A percentile compares a stretch with the other conserved stretches of the same genome.
Conservation (phyloP, 1,140 invertebrate species). For the Arion vulgaris region DNA sequence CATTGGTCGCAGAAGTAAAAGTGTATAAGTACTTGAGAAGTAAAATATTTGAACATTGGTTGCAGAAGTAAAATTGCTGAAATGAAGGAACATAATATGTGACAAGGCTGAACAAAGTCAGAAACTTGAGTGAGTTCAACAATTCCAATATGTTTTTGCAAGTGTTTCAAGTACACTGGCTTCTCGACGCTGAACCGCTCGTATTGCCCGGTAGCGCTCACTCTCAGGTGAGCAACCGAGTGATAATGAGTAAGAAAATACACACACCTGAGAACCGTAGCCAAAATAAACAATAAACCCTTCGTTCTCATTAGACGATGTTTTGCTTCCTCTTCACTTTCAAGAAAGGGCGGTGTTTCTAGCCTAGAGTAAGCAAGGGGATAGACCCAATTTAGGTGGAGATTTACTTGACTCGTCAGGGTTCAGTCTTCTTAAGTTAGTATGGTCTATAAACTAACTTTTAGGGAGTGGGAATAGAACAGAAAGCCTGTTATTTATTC, state of each 20-base stretch:
- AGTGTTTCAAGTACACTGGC: background rate
- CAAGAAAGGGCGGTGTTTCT: background rate
- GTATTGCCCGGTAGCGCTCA: background rate
- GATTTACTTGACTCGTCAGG: too few species aligned
- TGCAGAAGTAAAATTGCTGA: too few species aligned
- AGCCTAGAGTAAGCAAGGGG: background rate
- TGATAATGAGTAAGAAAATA: background rate
- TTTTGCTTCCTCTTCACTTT: background rate
- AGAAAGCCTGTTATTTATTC: too few species aligned
- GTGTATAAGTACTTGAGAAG: too few species aligned
- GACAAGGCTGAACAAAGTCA: too few species aligned
- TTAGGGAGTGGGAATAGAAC: too few species aligned
- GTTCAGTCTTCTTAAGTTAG: too few species aligned
- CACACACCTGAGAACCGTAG: background rate
- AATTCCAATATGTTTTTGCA: background rate
- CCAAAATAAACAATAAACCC: conserved; percentile 25
- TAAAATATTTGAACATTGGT: too few species aligned
- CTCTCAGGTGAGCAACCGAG: background rate
- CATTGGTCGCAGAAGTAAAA: too few species aligned
- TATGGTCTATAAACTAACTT: too few species aligned
- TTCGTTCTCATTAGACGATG: conserved; percentile 12
- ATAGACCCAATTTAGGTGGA: background rate
- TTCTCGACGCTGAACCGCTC: background rate
- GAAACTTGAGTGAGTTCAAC: too few species aligned
- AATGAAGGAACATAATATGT: too few species aligned